phyloP scores from a whole-genome alignment of 2,888 invertebrate species.

The Apocheima hispidaria region DNA sequence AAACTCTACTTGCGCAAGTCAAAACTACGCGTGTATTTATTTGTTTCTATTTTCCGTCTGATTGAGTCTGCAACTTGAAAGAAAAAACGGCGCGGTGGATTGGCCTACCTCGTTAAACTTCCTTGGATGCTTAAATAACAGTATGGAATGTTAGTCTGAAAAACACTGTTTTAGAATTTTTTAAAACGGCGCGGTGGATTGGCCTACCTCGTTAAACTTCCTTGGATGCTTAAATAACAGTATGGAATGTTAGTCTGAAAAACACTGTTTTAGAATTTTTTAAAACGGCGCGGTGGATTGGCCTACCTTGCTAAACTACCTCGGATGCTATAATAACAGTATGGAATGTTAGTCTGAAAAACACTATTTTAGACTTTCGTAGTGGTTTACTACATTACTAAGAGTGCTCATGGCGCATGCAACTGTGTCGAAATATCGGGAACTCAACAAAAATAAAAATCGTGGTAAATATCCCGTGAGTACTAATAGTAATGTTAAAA shows the following conservation, averaged over 20 bases:
- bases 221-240: constrained; percentile 41
- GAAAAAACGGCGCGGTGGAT: constrained; percentile 66
- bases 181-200: constrained; percentile 60
- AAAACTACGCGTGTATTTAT: constrained; percentile 81
- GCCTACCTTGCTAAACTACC: constrained; percentile 75
- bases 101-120: constrained; percentile 76
- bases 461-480: too few species aligned
- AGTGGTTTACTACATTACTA: constrained; percentile 72
- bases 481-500: too few species aligned
- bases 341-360: constrained; percentile 4
- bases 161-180: neutral
- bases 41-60: constrained; percentile 83
- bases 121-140: constrained; percentile 43
- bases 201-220: constrained; percentile 76
- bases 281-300: constrained; percentile 61
- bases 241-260: constrained; percentile 9
- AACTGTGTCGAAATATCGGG: too few species aligned
- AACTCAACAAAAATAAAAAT: too few species aligned
- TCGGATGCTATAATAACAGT: constrained; percentile 40
- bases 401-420: too few species aligned
- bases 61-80: constrained; percentile 75
- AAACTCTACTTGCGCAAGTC: constrained; percentile 78
- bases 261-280: neutral
- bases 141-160: constrained; percentile 12
- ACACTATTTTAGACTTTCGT: constrained; percentile 23